These are phyloP conservation scores for Xylocopa sonorina DNA, from an alignment of 1,140 invertebrate genomes.

Conservation along the genomic window DNA sequence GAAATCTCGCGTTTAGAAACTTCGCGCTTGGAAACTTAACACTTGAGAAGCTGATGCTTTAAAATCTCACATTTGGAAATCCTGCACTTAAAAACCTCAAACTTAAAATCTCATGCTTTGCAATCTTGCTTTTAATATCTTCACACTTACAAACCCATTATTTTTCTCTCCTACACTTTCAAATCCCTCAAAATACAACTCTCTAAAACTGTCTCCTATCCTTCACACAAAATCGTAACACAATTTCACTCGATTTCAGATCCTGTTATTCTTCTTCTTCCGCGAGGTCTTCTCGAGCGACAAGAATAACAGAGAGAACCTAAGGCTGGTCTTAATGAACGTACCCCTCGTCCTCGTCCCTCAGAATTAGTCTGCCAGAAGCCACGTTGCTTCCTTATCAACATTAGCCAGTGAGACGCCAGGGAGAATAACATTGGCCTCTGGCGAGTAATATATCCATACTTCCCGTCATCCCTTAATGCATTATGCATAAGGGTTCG, in stretches of 20 bases:
- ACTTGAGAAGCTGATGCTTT: too few relatives aligned
- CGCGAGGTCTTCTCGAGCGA: neutral
- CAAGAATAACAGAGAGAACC: constrained; percentile 31
- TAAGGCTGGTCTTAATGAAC: constrained; percentile 59
- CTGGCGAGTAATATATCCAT: constrained; percentile 71
- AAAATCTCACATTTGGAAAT: too few relatives aligned
- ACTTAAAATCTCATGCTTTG: too few relatives aligned
- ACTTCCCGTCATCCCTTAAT: constrained; percentile 71
- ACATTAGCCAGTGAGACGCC: constrained; percentile 69
- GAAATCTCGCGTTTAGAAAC: too few relatives aligned
- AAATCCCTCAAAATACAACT: too few relatives aligned
- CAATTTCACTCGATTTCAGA: constrained; percentile 36
- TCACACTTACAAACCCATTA: too few relatives aligned
- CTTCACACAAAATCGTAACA: constrained; percentile 20
- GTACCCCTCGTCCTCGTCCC: constrained; percentile 39
- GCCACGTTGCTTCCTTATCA: constrained; percentile 65
- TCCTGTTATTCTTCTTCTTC: neutral
- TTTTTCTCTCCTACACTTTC: too few relatives aligned
- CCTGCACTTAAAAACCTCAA: too few relatives aligned
- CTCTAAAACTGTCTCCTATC: constrained; percentile 12
- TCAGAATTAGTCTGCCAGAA: constrained; percentile 17
- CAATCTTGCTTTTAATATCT: too few relatives aligned
- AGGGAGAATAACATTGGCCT: constrained; percentile 71
- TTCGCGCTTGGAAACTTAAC: too few relatives aligned
- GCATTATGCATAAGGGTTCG: constrained; percentile 72